Base-by-base conservation (phyloP, 2,888 invertebrate species). In the Coelinius sp. region DNA sequence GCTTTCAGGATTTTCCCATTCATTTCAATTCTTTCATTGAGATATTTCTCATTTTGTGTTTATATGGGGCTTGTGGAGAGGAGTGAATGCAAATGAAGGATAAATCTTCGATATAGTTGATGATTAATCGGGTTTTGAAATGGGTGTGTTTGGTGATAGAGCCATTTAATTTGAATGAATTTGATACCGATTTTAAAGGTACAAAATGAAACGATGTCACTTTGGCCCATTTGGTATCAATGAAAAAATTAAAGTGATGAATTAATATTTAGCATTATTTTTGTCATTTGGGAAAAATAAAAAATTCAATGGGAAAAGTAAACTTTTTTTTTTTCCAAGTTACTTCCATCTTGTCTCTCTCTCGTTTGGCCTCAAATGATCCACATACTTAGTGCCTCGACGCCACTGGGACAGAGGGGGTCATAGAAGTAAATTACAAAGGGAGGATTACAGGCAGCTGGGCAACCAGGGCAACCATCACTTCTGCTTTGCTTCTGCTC, bases 361-460 rank as follows among this genome's bases (percentile, higher is more conserved):
- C 35, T 62, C 59, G 69, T 70, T 73, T 70, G 62, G 7, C 53
- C 52, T 46, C 49, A 59, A 63, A 59, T 46, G 64, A 25, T 64
- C 68, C 24, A 69, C 72, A 76, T 70, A 59, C 27, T 73, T 70
- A 68, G 65, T 25, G 73, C 24, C 65, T 76, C 82, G 81, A 80
- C 84, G 84, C 84, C 84, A 86, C 77, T 86, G 86, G 81, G 69
- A 74, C 74, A 77, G 46, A 78, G 82, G 82, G 86, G 84, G 85
- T 84, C 83, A 80, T 81, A 79, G 83, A 86, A 85, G 86, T 82
- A 87, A 86, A 85, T 87, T 86, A 88, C 87, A 88, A 88, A 87
- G 84, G 86, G 87, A 88, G 88, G 88, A 87, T 88, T 88, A 87
- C 84, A 82, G 84, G 86, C 88, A 88, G 88, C 88, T 88, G 88